phyloP scores from a whole-genome alignment of 2,888 invertebrate species.

The Dryobota labecula region DNA sequence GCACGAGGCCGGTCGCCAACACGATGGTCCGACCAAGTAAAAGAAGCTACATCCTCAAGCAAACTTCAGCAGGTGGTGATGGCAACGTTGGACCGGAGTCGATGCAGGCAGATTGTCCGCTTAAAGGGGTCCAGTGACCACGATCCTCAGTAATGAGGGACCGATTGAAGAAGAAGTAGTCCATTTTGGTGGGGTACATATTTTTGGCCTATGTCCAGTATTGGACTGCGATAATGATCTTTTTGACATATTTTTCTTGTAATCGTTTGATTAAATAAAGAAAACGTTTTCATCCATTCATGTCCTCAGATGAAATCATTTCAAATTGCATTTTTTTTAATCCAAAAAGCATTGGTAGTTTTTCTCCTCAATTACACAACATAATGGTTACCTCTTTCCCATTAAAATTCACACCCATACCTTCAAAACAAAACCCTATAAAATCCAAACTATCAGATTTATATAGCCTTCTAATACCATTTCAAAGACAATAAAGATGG shows the following conservation, averaged over 20 bases:
- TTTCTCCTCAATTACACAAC: neutral
- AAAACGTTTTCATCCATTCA: neutral
- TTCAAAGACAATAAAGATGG: constrained; percentile 82
- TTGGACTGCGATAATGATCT: no score
- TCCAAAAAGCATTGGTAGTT: neutral
- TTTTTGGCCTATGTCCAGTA: no score
- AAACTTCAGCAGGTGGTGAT: no score
- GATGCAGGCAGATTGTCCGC: no score
- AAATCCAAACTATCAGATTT: constrained; percentile 63
- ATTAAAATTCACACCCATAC: constrained; percentile 11
- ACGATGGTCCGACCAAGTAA: no score
- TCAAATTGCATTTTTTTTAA: neutral
- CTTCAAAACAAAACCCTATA: constrained; percentile 22
- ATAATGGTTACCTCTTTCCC: neutral
- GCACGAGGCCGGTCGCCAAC: no score
- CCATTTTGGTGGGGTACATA: neutral
- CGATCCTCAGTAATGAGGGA: no score
- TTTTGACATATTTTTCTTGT: neutral
- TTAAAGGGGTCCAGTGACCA: no score
- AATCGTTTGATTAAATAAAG: neutral
- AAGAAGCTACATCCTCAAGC: no score
- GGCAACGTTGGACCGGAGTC: no score
- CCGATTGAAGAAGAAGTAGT: no score
- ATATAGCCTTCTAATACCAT: constrained; percentile 76
- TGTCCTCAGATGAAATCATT: neutral